Evolutionary conservation across 2,888 invertebrate species (phyloP), one percentile per base, ranked within the genome.

Genomic region (Branchellion lobata): DNA sequence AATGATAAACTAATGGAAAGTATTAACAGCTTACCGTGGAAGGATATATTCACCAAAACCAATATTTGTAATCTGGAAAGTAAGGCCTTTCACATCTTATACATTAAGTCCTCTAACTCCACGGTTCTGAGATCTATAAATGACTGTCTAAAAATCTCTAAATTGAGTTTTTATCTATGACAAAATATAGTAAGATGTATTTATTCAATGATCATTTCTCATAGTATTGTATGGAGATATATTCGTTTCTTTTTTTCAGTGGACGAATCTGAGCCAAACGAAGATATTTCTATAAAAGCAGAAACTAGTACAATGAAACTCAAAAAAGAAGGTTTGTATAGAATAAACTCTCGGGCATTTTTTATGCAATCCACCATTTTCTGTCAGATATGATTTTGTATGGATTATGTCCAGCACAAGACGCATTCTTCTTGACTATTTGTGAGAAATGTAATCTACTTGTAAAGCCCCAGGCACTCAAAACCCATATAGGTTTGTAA

Each of bases 381-480:
- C 65, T 40, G 86, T 88, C 90, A 88, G 91, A 91, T 86, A 93
- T 93, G 91, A 90, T 91, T 83, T 90, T 93, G 80, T 93, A 92
- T 87, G 93, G 93, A 72, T 90, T 92, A 84, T 92, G 92, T 85
- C 93, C 93, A 33, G 92, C 92, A 85, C 90, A 91, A 87, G 93
- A 93, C 88, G 90, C 91, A 82, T 91, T 93, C 84, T 91, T 91
- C 86, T 91, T 92, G 81, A 92, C 93, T 81, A 91, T 93, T 84
- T 93, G 93, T 88, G 92, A 92, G 87, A 90, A 91, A 86, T 93
- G 93, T 87, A 91, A 91, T 83, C 91, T 91, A 83, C 91, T 92
- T 85, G 91, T 93, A 84, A 93, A 93, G 88, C 92, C 92, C 84
- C 92, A 92, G 87, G 93, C 93, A 75, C 91, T 92, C 78, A 91